These are phyloP conservation scores for Boloria selene DNA, from an alignment of 2,888 invertebrate genomes.

Conservation along the genomic window DNA sequence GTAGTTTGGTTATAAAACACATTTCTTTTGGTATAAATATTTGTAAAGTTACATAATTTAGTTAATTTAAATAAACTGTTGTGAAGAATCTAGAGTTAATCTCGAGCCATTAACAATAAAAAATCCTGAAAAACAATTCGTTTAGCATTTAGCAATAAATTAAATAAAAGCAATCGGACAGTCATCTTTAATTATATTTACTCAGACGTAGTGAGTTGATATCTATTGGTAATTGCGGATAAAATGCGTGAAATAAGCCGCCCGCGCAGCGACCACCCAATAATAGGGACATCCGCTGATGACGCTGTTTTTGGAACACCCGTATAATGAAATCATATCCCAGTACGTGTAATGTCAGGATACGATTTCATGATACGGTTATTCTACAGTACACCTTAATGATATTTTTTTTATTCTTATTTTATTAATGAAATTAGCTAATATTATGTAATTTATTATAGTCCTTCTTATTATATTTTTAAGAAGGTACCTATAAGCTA, in stretches of 20 bases:
- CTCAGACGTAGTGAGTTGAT: conserved; percentile 27
- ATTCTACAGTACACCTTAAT: too few relatives aligned
- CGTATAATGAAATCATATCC: conserved; percentile 10
- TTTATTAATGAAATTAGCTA: too few relatives aligned
- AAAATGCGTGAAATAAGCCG: conserved; percentile 73
- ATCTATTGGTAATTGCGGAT: conserved; percentile 49
- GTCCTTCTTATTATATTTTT: too few relatives aligned
- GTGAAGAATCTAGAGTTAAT: too few relatives aligned
- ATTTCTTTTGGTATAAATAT: too few relatives aligned
- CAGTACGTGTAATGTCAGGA: not conserved
- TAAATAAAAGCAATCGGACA: conserved; percentile 23
- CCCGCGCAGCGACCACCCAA: conserved; percentile 68
- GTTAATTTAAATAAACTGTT: too few relatives aligned
- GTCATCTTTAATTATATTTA: conserved; percentile 32
- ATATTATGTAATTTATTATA: too few relatives aligned
- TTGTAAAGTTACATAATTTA: too few relatives aligned
- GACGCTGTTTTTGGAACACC: conserved; percentile 11
- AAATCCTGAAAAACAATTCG: conserved; percentile 6
- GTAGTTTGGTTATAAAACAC: too few relatives aligned
- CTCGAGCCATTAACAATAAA: not conserved
- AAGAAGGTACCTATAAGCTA: too few relatives aligned
- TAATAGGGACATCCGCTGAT: conserved; percentile 45
- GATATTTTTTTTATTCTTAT: too few relatives aligned
- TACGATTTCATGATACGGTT: too few relatives aligned
- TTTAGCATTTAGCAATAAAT: conserved; percentile 28